Percentiles rank a stretch among this genome's conserved stretches.
phyloP scores from a whole-genome alignment of 2,888 invertebrate genomes.

The Malthinus seriepunctatus region DNA sequence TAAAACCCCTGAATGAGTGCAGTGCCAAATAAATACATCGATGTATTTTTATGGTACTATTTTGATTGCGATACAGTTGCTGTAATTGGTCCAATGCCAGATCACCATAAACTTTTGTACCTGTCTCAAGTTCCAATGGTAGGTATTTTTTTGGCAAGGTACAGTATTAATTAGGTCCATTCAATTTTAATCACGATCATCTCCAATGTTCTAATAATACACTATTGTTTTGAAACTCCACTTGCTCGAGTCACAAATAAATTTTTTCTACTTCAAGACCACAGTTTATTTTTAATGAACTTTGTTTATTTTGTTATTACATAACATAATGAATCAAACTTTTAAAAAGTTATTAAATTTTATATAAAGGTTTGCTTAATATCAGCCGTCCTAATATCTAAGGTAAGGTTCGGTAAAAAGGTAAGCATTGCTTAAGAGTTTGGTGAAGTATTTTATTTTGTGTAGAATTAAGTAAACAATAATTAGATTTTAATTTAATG shows the following conservation, averaged over 20 bases:
- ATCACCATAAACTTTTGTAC: constrained; percentile 62
- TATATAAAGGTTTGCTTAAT: background rate
- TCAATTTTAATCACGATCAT: too few relatives aligned
- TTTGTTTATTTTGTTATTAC: too few relatives aligned
- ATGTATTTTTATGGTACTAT: constrained; percentile 35
- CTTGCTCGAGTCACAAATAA: background rate
- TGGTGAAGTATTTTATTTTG: background rate
- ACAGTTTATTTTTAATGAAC: background rate
- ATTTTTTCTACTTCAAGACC: background rate
- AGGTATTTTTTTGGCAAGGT: constrained; percentile 53
- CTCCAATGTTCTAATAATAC: too few relatives aligned
- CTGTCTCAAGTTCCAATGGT: constrained; percentile 61
- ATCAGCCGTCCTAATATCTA: background rate
- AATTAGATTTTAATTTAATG: too few relatives aligned
- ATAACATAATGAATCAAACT: background rate
- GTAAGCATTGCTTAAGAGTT: background rate
- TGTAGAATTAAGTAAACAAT: too few relatives aligned
- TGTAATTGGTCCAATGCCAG: constrained; percentile 61
- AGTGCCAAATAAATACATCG: constrained; percentile 26
- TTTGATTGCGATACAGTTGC: constrained; percentile 52
- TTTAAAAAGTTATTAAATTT: background rate
- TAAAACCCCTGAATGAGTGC: constrained; percentile 29
- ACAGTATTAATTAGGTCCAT: constrained; percentile 33
- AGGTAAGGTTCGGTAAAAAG: constrained; percentile 1
- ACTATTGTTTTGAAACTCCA: too few relatives aligned